phyloP scores from a whole-genome alignment of 2,888 invertebrate species.

The Aporophyla nigra region DNA sequence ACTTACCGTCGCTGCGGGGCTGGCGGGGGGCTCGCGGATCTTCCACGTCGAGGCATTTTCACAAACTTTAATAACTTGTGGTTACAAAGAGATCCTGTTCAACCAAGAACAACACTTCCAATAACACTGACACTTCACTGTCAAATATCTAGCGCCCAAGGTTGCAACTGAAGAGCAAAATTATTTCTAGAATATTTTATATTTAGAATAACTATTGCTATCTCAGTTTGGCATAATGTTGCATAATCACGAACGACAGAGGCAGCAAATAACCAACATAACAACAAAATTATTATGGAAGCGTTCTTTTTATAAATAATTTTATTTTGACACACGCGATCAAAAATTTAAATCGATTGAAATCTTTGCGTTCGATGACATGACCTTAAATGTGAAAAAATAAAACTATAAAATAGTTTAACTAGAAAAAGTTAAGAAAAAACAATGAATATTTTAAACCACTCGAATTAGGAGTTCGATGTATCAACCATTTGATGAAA shows the following conservation, averaged over 20 bases:
- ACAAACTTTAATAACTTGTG: slow-evolving; percentile 35
- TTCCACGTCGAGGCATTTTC: slow-evolving; percentile 94
- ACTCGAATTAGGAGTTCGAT: not conserved
- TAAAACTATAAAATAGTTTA: not conserved
- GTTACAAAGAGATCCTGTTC: slow-evolving; percentile 39
- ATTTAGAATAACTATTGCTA: slow-evolving; percentile 69
- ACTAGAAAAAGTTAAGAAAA: not conserved
- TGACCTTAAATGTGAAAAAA: not conserved
- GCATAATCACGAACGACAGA: slow-evolving; percentile 1
- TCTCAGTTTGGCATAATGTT: slow-evolving; percentile 1
- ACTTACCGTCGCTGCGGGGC: slow-evolving; percentile 91
- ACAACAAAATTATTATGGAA: slow-evolving; percentile 1
- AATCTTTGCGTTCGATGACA: not conserved
- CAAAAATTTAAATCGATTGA: not conserved
- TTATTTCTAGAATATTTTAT: slow-evolving; percentile 79
- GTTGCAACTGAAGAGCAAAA: slow-evolving; percentile 61
- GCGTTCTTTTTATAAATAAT: slow-evolving; percentile 36
- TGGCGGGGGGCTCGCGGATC: slow-evolving; percentile 93
- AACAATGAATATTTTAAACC: not conserved
- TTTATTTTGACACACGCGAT: not conserved
- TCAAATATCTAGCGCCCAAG: slow-evolving; percentile 47
- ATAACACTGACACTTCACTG: slow-evolving; percentile 57
- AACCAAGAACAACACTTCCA: slow-evolving; percentile 52
- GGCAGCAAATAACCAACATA: slow-evolving; percentile 48
- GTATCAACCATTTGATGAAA: not conserved